Evolutionary conservation across 2,888 invertebrate species (phyloP).

Genomic region (Philonicus albiceps): DNA sequence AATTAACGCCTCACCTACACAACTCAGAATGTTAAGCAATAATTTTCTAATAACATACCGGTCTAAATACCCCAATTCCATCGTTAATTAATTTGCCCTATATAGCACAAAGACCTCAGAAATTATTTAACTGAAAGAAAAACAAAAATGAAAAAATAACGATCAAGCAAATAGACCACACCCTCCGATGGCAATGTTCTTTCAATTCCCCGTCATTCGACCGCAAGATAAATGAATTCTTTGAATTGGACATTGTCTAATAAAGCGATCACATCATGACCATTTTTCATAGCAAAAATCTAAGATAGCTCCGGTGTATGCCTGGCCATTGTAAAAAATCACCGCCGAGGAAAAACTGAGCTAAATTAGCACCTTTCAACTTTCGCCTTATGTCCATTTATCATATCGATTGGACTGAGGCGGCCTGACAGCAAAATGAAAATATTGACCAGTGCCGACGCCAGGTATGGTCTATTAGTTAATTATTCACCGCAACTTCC

Average conservation of each 20-base stretch:
- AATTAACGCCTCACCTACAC: neutral
- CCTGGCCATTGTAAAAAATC: neutral
- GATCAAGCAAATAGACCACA: neutral
- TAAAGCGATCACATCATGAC: slow-evolving; percentile 22
- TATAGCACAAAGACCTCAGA: neutral
- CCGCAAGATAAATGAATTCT: slow-evolving; percentile 5
- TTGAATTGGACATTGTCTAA: slow-evolving; percentile 16
- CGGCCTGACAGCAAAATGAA: slow-evolving; percentile 8
- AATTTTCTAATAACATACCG: neutral
- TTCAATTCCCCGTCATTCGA: neutral
- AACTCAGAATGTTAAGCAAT: neutral
- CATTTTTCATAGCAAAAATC: slow-evolving; percentile 16
- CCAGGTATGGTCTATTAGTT: slow-evolving; percentile 22
- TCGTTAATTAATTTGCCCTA: neutral
- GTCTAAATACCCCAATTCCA: neutral
- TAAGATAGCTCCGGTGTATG: neutral
- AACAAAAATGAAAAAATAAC: neutral
- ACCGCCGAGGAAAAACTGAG: slow-evolving; percentile 9
- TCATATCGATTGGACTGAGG: slow-evolving; percentile 28
- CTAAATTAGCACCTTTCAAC: slow-evolving; percentile 48
- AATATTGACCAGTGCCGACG: slow-evolving; percentile 18
- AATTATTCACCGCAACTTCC: slow-evolving; percentile 21
- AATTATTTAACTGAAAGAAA: neutral
- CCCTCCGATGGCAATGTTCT: neutral
- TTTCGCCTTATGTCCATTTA: slow-evolving; percentile 45